Base-by-base conservation (phyloP, 2,888 invertebrate genomes). In the Drosophila meridionalis region DNA sequence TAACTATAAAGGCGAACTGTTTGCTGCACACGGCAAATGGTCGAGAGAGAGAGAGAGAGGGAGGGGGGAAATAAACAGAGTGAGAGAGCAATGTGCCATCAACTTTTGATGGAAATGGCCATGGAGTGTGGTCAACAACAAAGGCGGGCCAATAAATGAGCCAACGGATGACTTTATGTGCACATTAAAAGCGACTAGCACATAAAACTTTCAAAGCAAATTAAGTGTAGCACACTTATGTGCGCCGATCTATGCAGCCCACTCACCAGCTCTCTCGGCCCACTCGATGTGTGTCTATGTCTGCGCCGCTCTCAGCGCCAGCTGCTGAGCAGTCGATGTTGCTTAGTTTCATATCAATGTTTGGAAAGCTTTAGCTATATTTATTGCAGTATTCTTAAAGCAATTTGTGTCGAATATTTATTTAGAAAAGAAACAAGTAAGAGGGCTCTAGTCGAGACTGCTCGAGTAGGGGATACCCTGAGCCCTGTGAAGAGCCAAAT, bases 201-300 rank as follows among this genome's bases (percentile, higher is more conserved):
- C 83, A 88, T 87, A 85, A 87, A 87, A 80, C 70, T 78, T 72
- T 67, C 83, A 68, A 66, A 77, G 71, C 70, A 87, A 83, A 83
- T 83, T 83, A 85, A 80, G 80, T 83, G 83, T 77, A 74, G 75
- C 71, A 67, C 72, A 78, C 77, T 78, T 78, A 72, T 71, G 66
- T 78, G 64, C 67, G 43, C 47, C 36, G 28, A 56, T 57, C 56
- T 48, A 40, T 38, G 42, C 75, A 52, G 40, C 30, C 42, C 56
- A 26, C 20, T 66, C 43, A 26, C 34, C 28, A 57, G 12, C 32
- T 20, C 20, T 20, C 20, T 20, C 9, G 32, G 9, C 42, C 40
- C 45, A 69, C 40, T 43, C 52, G 57, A 50, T 32, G n/a, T 30
- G 12, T 7, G 42, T 20, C 56, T 40, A 11, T n/a, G 3, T 56